A percentile compares a stretch with the other conserved stretches of the same genome.
Conservation (phyloP, 2,113 vertebrate genomes). For the Lates calcarifer region DNA sequence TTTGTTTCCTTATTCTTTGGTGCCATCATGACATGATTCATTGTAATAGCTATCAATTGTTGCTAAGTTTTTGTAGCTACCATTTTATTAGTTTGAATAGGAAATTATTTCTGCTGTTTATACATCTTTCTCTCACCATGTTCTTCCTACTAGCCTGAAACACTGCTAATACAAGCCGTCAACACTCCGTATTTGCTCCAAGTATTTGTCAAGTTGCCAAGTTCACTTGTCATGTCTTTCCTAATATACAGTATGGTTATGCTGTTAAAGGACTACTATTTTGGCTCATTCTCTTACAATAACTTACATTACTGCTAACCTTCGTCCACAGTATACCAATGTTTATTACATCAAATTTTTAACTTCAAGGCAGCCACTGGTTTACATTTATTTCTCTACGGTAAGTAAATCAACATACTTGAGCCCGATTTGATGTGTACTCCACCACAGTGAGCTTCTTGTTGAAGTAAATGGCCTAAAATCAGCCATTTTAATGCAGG, state of each 20-base stretch:
- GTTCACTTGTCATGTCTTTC: conserved; percentile 15
- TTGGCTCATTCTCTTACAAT: conserved; percentile 20
- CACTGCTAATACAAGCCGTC: conserved; percentile 43
- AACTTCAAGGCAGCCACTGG: not conserved
- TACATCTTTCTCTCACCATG: conserved; percentile 30
- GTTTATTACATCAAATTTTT: conserved; percentile 1
- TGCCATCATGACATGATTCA: conserved; percentile 67
- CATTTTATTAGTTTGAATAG: conserved; percentile 53
- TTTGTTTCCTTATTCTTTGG: conserved; percentile 59
- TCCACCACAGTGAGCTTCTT: conserved; percentile 9
- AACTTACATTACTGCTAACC: conserved; percentile 27
- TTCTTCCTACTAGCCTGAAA: conserved; percentile 45
- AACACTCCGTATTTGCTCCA: conserved; percentile 53
- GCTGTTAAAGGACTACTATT: conserved; percentile 37
- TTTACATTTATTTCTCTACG: conserved; percentile 22
- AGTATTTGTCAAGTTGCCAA: conserved; percentile 63
- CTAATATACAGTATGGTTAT: conserved; percentile 31
- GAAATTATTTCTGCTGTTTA: conserved; percentile 30
- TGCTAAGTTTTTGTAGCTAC: conserved; percentile 40
- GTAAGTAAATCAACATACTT: conserved; percentile 5
- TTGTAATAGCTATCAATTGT: conserved; percentile 41
- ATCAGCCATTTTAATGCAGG: conserved; percentile 4
- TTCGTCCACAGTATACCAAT: conserved; percentile 5
- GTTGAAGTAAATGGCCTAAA: not conserved
- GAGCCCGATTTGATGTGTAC: not conserved